Evolutionary conservation across 2,113 vertebrate species (phyloP).

Genomic region (Lagopus muta): DNA sequence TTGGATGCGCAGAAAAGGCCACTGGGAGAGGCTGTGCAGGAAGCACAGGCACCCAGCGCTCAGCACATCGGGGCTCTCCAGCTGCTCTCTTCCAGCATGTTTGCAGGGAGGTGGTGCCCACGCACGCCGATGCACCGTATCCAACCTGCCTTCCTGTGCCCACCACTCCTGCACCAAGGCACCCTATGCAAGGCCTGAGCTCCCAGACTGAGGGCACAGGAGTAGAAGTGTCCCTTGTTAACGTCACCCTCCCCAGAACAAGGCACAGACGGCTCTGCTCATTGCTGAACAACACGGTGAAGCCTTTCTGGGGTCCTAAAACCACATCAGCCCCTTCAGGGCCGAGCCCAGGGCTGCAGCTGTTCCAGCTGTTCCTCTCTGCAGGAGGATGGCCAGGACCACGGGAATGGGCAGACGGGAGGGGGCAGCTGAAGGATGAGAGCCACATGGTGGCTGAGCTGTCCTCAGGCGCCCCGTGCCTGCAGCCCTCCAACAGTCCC

Average conservation of each 20-base stretch:
- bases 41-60: background rate
- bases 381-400: rapidly evolving
- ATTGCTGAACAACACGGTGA: background rate
- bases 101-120: background rate
- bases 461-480: background rate
- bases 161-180: background rate
- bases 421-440: background rate
- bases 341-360: background rate
- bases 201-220: background rate
- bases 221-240: background rate
- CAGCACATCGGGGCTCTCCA: background rate
- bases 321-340: background rate
- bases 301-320: background rate
- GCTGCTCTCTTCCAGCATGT: background rate
- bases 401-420: background rate
- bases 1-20: background rate
- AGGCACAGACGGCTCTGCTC: rapidly evolving
- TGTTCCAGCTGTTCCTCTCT: background rate
- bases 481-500: background rate
- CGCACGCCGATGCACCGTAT: too few relatives aligned
- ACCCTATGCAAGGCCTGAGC: background rate
- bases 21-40: background rate
- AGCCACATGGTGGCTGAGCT: background rate
- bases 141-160: background rate
- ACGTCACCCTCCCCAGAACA: background rate